Evolutionary conservation across 1,140 invertebrate genomes (phyloP), one percentile per base, ranked within the genome.

Genomic region (Achroia grisella): DNA sequence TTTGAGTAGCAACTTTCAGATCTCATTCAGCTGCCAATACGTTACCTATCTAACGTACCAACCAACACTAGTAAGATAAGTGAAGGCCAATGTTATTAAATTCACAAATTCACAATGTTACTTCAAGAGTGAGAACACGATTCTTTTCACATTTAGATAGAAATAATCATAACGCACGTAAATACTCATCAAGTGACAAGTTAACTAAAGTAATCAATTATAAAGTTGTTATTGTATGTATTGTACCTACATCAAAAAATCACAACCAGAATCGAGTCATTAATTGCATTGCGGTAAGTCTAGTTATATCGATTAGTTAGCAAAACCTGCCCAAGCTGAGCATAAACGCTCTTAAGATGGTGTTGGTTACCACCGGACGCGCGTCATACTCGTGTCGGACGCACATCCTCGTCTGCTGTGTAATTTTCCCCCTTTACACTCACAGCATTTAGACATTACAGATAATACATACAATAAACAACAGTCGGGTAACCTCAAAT

Each of bases 351-450:
- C 41, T 57, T 56, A 70, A 70, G 66, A 73, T 69, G 71, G 65
- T 44, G 57, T 56, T 55, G 66, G 50, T 53, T 50, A 45, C 40
- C 50, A 42, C 61, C 67, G 78, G 78, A 80, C 64, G 57, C 62
- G 61, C 75, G 74, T 82, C 75, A 82, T 51, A 55, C 69, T 82
- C 72, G 78, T 51, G 58, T 74, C 73, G 59, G 67, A 80, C 76
- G 74, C 68, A 77, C 73, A 78, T 83, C 76, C 76, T 69, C 67
- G 44, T 62, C 62, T 55, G 50, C 54, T 61, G 60, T 55, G 58
- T 73, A 74, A 71, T 78, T 74, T 68, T 63, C 62, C 61, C 56
- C 60, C 66, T 70, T 73, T 71, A 69, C 62, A 69, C 65, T 66
- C 50, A 44, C 15, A 58, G 35, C 34, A 44, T 44, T n/a, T 52